Evolutionary conservation across 2,113 vertebrate genomes (phyloP).

Genomic region (Antechinus stuartii): DNA sequence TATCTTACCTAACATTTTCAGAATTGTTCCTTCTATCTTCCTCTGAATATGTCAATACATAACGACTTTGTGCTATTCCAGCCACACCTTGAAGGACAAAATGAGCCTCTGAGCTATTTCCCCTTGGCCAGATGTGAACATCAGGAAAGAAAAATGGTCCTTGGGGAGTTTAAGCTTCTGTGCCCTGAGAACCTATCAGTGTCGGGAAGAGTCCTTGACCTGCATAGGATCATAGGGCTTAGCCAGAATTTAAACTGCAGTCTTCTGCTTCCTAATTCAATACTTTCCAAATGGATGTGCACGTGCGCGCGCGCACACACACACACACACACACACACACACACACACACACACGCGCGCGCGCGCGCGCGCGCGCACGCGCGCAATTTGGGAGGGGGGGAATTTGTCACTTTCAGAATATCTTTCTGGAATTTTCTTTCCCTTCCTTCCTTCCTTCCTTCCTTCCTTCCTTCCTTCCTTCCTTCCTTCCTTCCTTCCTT

Average conservation of each 20-base stretch:
- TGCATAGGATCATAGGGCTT: background rate
- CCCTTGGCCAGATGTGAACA: background rate
- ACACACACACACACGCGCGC: background rate
- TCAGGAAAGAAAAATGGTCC: background rate
- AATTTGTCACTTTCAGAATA: background rate
- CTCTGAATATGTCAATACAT: background rate
- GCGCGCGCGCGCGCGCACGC: too few relatives aligned
- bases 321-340: too few relatives aligned
- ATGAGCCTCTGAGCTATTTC: constrained; percentile 5
- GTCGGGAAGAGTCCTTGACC: background rate
- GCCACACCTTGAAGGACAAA: background rate
- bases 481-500: too few relatives aligned
- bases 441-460: too few relatives aligned
- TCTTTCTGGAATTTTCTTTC: background rate
- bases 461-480: too few relatives aligned
- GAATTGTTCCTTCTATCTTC: background rate
- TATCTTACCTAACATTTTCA: background rate
- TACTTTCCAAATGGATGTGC: background rate
- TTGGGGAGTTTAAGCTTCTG: background rate
- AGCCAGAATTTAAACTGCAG: background rate
- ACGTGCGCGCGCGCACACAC: too few relatives aligned
- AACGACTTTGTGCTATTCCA: background rate
- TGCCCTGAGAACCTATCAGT: background rate
- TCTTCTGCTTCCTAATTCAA: background rate
- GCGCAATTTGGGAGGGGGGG: too few relatives aligned